Percentiles rank a stretch among this genome's conserved stretches.
Evolutionary conservation across 2,888 invertebrate genomes (phyloP).

Genomic region (Tetramorium bicarinatum): DNA sequence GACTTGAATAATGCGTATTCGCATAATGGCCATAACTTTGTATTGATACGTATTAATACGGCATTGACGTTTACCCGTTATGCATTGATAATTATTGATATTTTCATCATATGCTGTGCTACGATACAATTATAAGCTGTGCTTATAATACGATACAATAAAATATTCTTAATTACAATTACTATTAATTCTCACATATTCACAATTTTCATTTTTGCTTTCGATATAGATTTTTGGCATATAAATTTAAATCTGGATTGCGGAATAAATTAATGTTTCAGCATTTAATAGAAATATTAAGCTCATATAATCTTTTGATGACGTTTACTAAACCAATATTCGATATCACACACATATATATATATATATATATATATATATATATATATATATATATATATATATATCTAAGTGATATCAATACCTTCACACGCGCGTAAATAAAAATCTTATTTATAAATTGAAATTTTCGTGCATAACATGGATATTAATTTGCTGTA

Average conservation of each 20-base stretch:
- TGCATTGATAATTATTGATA: conserved; percentile 25
- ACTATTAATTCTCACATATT: background rate
- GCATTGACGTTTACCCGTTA: conserved; percentile 5
- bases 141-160: background rate
- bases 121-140: too few species aligned
- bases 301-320: conserved; percentile 27
- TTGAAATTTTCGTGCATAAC: background rate
- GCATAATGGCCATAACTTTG: conserved; percentile 8
- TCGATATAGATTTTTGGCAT: background rate
- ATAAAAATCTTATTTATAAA: conserved; percentile 7
- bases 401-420: conserved; percentile 4
- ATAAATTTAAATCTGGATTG: conserved; percentile 31
- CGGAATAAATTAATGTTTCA: conserved; percentile 24
- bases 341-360: background rate
- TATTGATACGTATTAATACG: conserved; percentile 26
- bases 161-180: conserved; percentile 31
- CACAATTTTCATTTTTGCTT: background rate
- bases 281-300: conserved; percentile 17
- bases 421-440: background rate
- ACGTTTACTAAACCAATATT: background rate
- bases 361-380: conserved; percentile 1
- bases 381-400: background rate
- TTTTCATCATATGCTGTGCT: background rate
- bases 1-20: conserved; percentile 34
- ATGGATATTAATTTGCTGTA: background rate